Conservation (phyloP, 2,888 invertebrate species). For the Trachelus stipa region DNA sequence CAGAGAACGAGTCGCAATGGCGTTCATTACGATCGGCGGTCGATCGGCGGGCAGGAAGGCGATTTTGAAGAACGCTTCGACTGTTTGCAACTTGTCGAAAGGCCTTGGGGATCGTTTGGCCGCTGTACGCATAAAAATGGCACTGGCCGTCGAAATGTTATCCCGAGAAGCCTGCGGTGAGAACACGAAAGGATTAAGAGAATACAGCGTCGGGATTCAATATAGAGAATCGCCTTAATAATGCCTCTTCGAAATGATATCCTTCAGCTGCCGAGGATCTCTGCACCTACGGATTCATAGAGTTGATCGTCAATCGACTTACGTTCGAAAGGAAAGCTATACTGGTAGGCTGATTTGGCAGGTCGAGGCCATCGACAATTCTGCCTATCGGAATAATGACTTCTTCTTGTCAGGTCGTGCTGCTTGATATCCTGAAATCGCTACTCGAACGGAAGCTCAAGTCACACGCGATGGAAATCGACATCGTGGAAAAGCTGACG, state of each 20-base stretch:
- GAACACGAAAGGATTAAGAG: no score
- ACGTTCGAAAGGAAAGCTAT: slow-evolving; percentile 54
- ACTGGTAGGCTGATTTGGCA: slow-evolving; percentile 32
- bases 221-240: not conserved
- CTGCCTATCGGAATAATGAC: not conserved
- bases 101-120: slow-evolving; percentile 57
- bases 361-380: not conserved
- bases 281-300: slow-evolving; percentile 58
- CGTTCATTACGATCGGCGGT: slow-evolving; percentile 59
- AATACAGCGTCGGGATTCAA: not conserved
- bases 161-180: slow-evolving; percentile 47
- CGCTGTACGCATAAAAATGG: slow-evolving; percentile 62
- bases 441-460: slow-evolving; percentile 63
- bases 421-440: slow-evolving; percentile 59
- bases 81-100: slow-evolving; percentile 56
- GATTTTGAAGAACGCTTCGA: slow-evolving; percentile 57
- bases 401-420: slow-evolving; percentile 37
- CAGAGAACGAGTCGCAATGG: slow-evolving; percentile 63
- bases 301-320: slow-evolving; percentile 53
- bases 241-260: not conserved
- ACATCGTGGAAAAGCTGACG: slow-evolving; percentile 58
- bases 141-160: slow-evolving; percentile 61
- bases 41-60: slow-evolving; percentile 62
- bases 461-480: slow-evolving; percentile 57
- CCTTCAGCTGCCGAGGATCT: slow-evolving; percentile 62